Evolutionary conservation across 2,797 vertebrate genomes (phyloP).

Genomic region (Rhinoraja longicauda): DNA sequence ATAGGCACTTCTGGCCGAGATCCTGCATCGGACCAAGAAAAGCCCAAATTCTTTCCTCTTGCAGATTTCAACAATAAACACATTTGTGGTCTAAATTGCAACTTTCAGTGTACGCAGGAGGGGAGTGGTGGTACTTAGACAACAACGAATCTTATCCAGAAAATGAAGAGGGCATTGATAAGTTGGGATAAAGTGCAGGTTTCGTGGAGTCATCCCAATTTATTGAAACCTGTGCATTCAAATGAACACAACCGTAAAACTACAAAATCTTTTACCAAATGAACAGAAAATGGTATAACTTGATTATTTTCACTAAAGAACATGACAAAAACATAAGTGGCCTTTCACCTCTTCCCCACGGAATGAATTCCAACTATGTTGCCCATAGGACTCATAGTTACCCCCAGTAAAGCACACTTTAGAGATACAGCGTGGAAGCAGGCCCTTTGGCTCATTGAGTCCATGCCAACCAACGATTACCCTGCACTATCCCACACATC

Average conservation of each 20-base stretch:
- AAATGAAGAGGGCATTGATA: background rate
- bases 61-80: background rate
- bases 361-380: background rate
- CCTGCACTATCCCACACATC: too few relatives aligned
- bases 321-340: background rate
- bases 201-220: background rate
- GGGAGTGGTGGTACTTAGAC: background rate
- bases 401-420: background rate
- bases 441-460: too few relatives aligned
- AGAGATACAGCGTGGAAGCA: too few relatives aligned
- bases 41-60: too few relatives aligned
- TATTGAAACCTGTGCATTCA: background rate
- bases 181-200: background rate
- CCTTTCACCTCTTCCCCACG: background rate
- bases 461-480: too few relatives aligned
- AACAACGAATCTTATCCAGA: background rate
- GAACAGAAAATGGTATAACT: background rate
- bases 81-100: background rate
- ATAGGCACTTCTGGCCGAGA: too few relatives aligned
- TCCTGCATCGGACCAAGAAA: too few relatives aligned
- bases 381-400: background rate
- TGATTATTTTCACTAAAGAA: background rate
- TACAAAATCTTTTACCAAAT: background rate
- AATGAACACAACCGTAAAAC: background rate
- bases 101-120: background rate